Percentiles rank a stretch among this genome's conserved stretches.
These are phyloP conservation scores for Oryzias melastigma DNA, from an alignment of 2,113 vertebrate genomes.

Conservation along the genomic window DNA sequence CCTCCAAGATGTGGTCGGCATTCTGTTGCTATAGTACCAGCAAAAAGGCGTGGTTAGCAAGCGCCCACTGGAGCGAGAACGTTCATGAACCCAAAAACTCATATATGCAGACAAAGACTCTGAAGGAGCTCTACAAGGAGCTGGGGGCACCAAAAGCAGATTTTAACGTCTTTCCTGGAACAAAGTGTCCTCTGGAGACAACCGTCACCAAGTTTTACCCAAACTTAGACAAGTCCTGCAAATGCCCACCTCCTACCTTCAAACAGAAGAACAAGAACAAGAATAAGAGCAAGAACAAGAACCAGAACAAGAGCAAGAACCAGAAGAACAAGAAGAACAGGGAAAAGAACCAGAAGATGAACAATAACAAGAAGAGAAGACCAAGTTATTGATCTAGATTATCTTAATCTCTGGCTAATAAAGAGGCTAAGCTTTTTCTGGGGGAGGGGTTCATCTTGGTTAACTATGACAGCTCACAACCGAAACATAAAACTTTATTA, in stretches of 20 bases:
- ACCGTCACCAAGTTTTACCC: slow-evolving; percentile 18
- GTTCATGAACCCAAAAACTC: background rate
- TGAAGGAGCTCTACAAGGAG: slow-evolving; percentile 8
- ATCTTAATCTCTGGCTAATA: too few species aligned
- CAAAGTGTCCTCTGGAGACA: slow-evolving; percentile 15
- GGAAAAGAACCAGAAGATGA: too few species aligned
- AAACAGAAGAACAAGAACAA: too few species aligned
- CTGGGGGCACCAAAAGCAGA: background rate
- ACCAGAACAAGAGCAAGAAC: too few species aligned
- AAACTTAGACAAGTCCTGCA: background rate
- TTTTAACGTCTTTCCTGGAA: slow-evolving; percentile 23
- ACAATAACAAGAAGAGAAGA: too few species aligned
- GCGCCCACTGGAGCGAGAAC: slow-evolving; percentile 11
- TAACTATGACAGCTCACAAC: too few species aligned
- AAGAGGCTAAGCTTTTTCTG: too few species aligned
- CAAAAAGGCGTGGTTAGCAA: slow-evolving; percentile 7
- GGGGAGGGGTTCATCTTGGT: too few species aligned
- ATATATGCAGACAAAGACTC: slow-evolving; percentile 13
- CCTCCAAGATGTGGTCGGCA: slow-evolving; percentile 39
- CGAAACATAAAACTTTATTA: too few species aligned
- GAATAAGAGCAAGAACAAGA: too few species aligned
- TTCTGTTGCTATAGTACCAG: slow-evolving; percentile 38
- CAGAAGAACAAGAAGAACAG: too few species aligned
- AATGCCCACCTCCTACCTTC: background rate
- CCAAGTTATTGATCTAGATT: too few species aligned